Evolutionary conservation across 2,113 vertebrate species (phyloP), one percentile per base, ranked within the genome.

Genomic region (Girardinichthys multiradiatus): DNA sequence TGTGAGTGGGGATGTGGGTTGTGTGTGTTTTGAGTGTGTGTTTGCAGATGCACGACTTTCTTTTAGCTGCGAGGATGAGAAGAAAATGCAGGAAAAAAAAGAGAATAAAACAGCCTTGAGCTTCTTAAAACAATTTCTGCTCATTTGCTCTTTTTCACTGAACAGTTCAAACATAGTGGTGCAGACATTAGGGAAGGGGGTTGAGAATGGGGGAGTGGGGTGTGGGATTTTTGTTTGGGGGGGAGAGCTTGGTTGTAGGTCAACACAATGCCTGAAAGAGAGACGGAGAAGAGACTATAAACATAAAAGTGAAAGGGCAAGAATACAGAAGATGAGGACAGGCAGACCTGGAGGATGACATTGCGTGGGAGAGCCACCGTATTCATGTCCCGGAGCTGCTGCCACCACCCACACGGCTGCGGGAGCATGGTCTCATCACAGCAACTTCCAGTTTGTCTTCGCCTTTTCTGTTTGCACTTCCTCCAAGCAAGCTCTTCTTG

Each of bases 121-220:
- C 84, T 82, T 81, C 85, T 86, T 71, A 11, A 64, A 79, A 73
- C 74, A 39, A 81, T 77, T 78, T 81, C 77, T 87, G 93, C 80
- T 77, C 82, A 90, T 93, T 82, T 79, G 92, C 86, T 92, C 90
- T 84, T 82, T 90, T 92, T 90, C 83, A 91, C 90, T 94, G 93
- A 95, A 93, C 86, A 82, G 48, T 75, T 64, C 58, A 71, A 83
- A 80, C 48, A 91, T 90, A 92, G 9, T 82, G 91, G 93, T 94
- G 94, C 92, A 88, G 92, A 90, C 91, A 88, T 92, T 90, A 68
- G 62, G 39, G 64, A 51, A 15, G 71, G 51, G 39, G 72, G 2
- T 51, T 51, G 72, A 58, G 62, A 64, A 66, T 35, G 57, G 82
- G 68, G 62, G 30, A 30, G 42, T 37, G 63, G 64, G 15, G 9